Evolutionary conservation across 2,888 invertebrate species (phyloP).

Genomic region (Perdita meconis): DNA sequence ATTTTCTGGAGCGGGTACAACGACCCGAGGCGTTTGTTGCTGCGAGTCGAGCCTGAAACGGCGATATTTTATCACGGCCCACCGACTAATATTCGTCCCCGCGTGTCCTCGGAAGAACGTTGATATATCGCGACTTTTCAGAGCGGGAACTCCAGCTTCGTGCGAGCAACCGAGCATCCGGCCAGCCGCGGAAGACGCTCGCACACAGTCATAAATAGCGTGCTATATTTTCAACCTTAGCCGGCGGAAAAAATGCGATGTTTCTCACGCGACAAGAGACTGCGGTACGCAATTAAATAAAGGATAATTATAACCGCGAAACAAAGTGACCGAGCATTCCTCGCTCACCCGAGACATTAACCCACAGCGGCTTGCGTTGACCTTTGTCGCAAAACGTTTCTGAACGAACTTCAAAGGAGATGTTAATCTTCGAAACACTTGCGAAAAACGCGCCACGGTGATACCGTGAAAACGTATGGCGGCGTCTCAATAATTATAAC

Average conservation of each 20-base stretch:
- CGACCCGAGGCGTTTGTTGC: constrained; percentile 53
- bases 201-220: constrained; percentile 51
- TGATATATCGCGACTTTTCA: constrained; percentile 59
- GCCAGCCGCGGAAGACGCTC: constrained; percentile 47
- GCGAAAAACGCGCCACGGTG: no score
- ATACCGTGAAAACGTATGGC: no score
- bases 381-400: no score
- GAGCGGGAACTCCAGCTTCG: constrained; percentile 17
- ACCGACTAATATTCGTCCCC: constrained; percentile 61
- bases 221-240: constrained; percentile 35
- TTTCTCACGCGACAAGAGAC: constrained; percentile 36
- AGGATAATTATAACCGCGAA: constrained; percentile 33
- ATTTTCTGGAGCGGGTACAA: constrained; percentile 38
- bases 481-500: constrained; percentile 28
- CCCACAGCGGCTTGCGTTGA: no score
- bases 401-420: no score
- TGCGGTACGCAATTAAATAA: constrained; percentile 27
- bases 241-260: constrained; percentile 26
- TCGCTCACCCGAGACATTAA: constrained; percentile 1
- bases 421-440: no score
- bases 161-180: constrained; percentile 44
- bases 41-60: constrained; percentile 28
- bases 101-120: constrained; percentile 43
- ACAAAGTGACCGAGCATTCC: background rate
- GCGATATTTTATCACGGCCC: constrained; percentile 53